These are phyloP conservation scores for Frieseomelitta varia DNA, from an alignment of 1,140 invertebrate genomes.

Conservation along the genomic window DNA sequence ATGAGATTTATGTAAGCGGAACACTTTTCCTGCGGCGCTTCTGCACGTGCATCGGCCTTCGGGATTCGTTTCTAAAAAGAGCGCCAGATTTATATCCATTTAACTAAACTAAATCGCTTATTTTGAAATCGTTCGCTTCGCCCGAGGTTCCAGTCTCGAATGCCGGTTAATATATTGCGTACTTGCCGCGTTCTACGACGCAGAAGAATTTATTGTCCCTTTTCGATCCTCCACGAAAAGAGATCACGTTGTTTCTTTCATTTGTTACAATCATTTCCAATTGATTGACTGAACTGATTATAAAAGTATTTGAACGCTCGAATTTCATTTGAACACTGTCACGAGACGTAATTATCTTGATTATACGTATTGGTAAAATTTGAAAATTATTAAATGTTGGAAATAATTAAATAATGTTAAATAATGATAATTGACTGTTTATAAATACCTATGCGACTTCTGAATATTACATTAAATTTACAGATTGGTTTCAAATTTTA, in stretches of 20 bases:
- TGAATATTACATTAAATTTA: too few species aligned
- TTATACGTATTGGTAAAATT: neutral
- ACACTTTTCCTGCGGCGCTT: conserved; percentile 44
- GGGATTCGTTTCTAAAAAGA: conserved; percentile 32
- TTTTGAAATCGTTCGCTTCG: conserved; percentile 15
- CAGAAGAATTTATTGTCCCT: neutral
- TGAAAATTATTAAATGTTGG: too few species aligned
- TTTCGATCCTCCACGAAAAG: neutral
- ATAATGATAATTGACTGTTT: too few species aligned
- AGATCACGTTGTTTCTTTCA: neutral
- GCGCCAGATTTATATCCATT: conserved; percentile 29
- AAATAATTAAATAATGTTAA: too few species aligned
- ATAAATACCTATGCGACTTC: too few species aligned
- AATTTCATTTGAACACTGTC: too few species aligned
- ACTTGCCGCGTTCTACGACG: neutral
- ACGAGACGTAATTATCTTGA: neutral
- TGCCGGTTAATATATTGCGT: neutral
- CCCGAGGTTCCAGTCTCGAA: neutral
- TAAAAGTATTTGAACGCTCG: too few species aligned
- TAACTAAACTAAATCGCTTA: conserved; percentile 20
- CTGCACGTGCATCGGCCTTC: conserved; percentile 40
- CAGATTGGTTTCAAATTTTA: neutral
- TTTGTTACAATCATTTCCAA: too few species aligned
- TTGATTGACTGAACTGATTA: too few species aligned
- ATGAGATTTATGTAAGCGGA: conserved; percentile 78